phyloP scores from a whole-genome alignment of 2,888 invertebrate species.

The Lottia gigantea region DNA sequence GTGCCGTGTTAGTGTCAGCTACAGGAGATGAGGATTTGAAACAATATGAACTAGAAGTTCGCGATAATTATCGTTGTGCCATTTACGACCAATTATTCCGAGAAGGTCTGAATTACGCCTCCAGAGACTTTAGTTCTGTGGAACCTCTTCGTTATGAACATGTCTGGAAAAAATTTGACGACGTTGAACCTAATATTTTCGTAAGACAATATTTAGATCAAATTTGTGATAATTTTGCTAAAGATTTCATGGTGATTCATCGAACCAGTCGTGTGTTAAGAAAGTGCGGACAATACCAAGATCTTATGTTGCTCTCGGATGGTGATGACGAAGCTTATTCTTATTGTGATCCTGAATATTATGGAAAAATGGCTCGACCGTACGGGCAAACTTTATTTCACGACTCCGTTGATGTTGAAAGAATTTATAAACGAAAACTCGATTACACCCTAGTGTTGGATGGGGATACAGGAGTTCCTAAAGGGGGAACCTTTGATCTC shows the following conservation, averaged over 20 bases:
- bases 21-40: slow-evolving; percentile 48
- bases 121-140: slow-evolving; percentile 43
- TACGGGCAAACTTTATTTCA: slow-evolving; percentile 53
- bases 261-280: slow-evolving; percentile 52
- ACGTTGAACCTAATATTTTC: slow-evolving; percentile 45
- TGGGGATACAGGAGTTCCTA: slow-evolving; percentile 54
- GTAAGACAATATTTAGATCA: slow-evolving; percentile 52
- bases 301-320: slow-evolving; percentile 57
- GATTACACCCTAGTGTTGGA: slow-evolving; percentile 59
- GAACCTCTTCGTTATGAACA: slow-evolving; percentile 43
- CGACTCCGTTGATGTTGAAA: slow-evolving; percentile 52
- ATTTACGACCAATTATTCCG: slow-evolving; percentile 50
- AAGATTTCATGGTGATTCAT: slow-evolving; percentile 59
- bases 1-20: slow-evolving; percentile 56
- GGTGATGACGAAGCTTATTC: slow-evolving; percentile 53
- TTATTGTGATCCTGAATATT: slow-evolving; percentile 50
- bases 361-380: slow-evolving; percentile 47
- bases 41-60: slow-evolving; percentile 45
- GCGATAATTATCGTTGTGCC: slow-evolving; percentile 49
- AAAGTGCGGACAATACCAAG: slow-evolving; percentile 62
- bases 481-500: slow-evolving; percentile 48
- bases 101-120: slow-evolving; percentile 50
- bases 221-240: slow-evolving; percentile 50
- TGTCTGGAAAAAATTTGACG: slow-evolving; percentile 50
- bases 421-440: slow-evolving; percentile 50